Conservation (phyloP, 2,113 vertebrate genomes). For the Dromas ardeola region DNA sequence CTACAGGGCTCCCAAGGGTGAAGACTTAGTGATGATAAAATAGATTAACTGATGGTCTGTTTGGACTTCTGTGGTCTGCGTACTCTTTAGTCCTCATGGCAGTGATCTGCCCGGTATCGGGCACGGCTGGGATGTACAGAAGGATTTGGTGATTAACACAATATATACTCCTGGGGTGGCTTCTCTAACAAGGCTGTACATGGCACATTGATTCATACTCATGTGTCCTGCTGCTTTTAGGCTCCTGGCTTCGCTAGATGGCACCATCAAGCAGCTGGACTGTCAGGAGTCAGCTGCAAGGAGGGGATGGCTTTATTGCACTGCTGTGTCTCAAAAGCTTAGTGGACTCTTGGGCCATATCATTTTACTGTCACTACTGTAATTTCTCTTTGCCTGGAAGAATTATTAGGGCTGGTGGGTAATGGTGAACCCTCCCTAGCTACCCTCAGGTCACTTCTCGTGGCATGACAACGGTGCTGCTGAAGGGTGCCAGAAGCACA, state of each 20-base stretch:
- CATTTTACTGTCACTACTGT: accelerated
- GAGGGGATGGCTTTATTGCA: background rate
- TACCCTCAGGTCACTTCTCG: background rate
- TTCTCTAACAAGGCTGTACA: background rate
- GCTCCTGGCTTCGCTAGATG: background rate
- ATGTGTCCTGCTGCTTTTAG: background rate
- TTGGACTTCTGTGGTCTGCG: background rate
- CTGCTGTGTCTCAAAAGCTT: background rate
- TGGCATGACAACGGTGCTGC: background rate
- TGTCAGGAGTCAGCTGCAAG: background rate
- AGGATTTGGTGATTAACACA: background rate
- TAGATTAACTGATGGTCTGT: background rate
- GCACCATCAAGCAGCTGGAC: background rate
- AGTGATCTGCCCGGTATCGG: accelerated
- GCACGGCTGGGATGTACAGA: too few species aligned
- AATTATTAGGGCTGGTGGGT: background rate
- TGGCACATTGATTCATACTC: background rate
- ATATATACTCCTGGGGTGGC: background rate
- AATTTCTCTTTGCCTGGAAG: background rate
- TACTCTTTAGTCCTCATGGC: background rate
- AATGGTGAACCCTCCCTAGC: background rate
- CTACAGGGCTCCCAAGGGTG: background rate
- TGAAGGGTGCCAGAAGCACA: background rate
- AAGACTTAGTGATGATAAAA: background rate
- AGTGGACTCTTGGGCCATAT: background rate